Evolutionary conservation across 2,797 vertebrate genomes (phyloP), one percentile per base, ranked within the genome.

Genomic region (Miichthys miiuy): DNA sequence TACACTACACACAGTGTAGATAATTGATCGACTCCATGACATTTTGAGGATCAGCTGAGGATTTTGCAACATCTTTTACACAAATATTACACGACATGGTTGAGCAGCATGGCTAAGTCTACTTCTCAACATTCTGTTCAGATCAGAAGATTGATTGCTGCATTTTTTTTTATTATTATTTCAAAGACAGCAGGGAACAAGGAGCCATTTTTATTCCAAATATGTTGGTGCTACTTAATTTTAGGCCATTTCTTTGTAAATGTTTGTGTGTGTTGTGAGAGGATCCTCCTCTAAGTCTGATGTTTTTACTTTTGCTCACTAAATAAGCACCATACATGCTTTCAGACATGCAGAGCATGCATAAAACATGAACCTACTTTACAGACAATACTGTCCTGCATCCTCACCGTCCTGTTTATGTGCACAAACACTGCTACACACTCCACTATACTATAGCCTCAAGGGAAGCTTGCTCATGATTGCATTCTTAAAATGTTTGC

Each of bases 401-500:
- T 34, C 18, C 7, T 66, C 56, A 17, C 5, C 9, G 69, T 61
- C 72, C 46, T 20, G 38, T 51, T 14, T 38, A 25, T 16, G 25
- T 23, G 42, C 52, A 46, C 60, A 75, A 72, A 76, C 56, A 56
- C 61, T 54, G 56, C 20, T 21, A 25, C 5, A 38, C 72, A 27
- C 70, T 47, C 14, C 5, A 42, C 41, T 27, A n/a, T 34, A 21
- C 75, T n/a, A 3, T 20, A 67, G 79, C 82, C 88, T 25, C 52
- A 16, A 75, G 75, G 79, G 60, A 87, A 72, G 67, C 51, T 71
- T 67, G n/a, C 68, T 83, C 16, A 41, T 75, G 80, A 88, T 85
- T 77, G 76, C 89, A 91, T 92, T 89, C 86, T 88, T 77, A 74
- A 85, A 88, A 93, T 90, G 82, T 89, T 85, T 92, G 75, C 70